phyloP scores from a whole-genome alignment of 2,888 invertebrate genomes.

The Choreutis nemorana region DNA sequence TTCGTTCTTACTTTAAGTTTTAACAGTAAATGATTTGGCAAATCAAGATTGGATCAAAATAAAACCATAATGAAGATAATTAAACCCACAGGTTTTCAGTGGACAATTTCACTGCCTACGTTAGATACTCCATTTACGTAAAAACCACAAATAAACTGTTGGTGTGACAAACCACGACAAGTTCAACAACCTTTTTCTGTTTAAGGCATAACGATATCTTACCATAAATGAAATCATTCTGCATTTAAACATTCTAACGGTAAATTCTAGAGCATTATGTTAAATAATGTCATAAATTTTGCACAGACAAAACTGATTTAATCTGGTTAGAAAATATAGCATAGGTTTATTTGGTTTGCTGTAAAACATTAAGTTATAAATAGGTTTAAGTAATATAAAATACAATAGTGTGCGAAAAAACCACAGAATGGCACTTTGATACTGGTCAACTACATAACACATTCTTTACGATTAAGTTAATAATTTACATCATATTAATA shows the following conservation, averaged over 20 bases:
- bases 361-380: conserved; percentile 1
- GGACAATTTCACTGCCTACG: too few species aligned
- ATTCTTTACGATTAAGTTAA: neutral
- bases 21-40: too few species aligned
- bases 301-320: neutral
- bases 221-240: conserved; percentile 6
- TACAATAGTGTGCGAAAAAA: neutral
- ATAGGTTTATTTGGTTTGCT: too few species aligned
- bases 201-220: conserved; percentile 12
- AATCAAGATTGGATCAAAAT: too few species aligned
- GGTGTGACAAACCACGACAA: conserved; percentile 10
- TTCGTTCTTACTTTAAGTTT: too few species aligned
- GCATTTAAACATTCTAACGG: conserved; percentile 15
- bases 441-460: neutral
- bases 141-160: conserved; percentile 6
- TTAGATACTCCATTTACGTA: conserved; percentile 8
- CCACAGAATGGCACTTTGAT: conserved; percentile 2
- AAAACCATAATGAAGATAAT: too few species aligned
- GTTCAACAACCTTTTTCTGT: conserved; percentile 28
- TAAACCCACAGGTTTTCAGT: too few species aligned
- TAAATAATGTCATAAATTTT: neutral
- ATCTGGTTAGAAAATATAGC: neutral
- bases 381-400: conserved; percentile 1
- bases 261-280: conserved; percentile 10
- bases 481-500: neutral